Percentiles rank a stretch among this genome's conserved stretches.
phyloP scores from a whole-genome alignment of 2,113 vertebrate species.

The Chrysochloris asiatica region DNA sequence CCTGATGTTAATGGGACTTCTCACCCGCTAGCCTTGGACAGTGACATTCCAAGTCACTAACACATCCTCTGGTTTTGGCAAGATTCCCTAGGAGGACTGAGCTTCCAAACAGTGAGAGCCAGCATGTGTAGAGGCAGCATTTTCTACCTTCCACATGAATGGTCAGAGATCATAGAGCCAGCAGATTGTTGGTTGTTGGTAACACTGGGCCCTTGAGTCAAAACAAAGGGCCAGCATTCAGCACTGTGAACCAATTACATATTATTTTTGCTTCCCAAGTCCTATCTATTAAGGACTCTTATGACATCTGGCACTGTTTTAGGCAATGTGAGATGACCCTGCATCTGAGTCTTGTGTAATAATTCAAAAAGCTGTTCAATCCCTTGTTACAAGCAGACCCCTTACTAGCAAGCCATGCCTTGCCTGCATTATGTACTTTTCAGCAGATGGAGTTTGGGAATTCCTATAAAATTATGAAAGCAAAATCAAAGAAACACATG shows the following conservation, averaged over 20 bases:
- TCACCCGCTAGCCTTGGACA: neutral
- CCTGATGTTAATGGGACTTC: neutral
- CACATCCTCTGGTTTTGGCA: neutral
- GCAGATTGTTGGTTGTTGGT: neutral
- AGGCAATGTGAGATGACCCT: neutral
- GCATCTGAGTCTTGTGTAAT: constrained; percentile 40
- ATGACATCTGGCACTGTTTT: constrained; percentile 51
- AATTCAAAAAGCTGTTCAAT: constrained; percentile 65
- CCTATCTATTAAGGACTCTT: constrained; percentile 42
- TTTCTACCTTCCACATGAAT: constrained; percentile 51
- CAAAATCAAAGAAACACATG: neutral
- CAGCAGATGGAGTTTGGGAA: constrained; percentile 53
- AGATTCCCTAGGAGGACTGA: neutral
- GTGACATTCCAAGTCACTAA: constrained; percentile 34
- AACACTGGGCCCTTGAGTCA: constrained; percentile 40
- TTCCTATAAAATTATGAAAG: neutral
- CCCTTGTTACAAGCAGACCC: constrained; percentile 25
- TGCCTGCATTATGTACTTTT: constrained; percentile 35
- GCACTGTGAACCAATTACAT: constrained; percentile 41
- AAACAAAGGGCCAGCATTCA: constrained; percentile 46
- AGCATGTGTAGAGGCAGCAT: neutral
- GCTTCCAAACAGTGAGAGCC: constrained; percentile 28
- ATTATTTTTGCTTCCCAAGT: constrained; percentile 35
- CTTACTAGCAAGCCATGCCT: constrained; percentile 29
- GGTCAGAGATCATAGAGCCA: constrained; percentile 5